Evolutionary conservation across 2,888 invertebrate species (phyloP).

Genomic region (Philaethria dido): DNA sequence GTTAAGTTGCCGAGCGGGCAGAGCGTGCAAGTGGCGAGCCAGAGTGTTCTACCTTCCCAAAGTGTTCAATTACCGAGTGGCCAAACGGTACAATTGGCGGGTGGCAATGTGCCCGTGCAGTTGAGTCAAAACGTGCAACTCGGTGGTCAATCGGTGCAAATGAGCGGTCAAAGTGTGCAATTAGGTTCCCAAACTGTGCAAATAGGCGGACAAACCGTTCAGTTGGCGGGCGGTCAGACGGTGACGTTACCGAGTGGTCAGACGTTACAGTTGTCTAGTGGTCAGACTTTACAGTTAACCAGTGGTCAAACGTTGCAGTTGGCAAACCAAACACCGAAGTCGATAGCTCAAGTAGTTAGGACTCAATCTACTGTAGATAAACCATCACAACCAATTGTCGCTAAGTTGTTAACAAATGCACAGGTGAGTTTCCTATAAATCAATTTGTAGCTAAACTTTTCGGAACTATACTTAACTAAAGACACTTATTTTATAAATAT

Average conservation of each 20-base stretch:
- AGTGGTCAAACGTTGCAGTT: constrained; percentile 66
- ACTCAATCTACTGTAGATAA: constrained; percentile 67
- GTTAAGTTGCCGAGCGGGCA: constrained; percentile 75
- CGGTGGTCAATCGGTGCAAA: constrained; percentile 57
- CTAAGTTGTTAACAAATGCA: constrained; percentile 89
- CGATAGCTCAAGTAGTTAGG: constrained; percentile 68
- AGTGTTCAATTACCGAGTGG: constrained; percentile 63
- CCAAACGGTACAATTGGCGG: constrained; percentile 59
- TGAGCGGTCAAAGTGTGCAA: constrained; percentile 69
- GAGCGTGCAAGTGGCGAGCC: constrained; percentile 62
- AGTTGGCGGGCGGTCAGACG: constrained; percentile 55
- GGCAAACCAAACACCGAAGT: constrained; percentile 65
- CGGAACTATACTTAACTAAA: no score
- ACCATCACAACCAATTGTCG: constrained; percentile 84
- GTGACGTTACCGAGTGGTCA: constrained; percentile 59
- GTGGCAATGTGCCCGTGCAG: constrained; percentile 53
- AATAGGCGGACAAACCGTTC: constrained; percentile 71
- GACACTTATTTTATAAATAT: no score
- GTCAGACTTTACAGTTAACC: constrained; percentile 59
- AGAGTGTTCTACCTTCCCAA: constrained; percentile 63
- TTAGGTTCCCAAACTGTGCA: constrained; percentile 73
- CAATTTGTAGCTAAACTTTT: no score
- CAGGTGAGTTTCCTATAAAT: constrained; percentile 69
- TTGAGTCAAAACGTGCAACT: constrained; percentile 59
- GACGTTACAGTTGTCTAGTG: constrained; percentile 54